These are phyloP conservation scores for Acronicta psi DNA, from an alignment of 2,888 invertebrate genomes.

Conservation along the genomic window DNA sequence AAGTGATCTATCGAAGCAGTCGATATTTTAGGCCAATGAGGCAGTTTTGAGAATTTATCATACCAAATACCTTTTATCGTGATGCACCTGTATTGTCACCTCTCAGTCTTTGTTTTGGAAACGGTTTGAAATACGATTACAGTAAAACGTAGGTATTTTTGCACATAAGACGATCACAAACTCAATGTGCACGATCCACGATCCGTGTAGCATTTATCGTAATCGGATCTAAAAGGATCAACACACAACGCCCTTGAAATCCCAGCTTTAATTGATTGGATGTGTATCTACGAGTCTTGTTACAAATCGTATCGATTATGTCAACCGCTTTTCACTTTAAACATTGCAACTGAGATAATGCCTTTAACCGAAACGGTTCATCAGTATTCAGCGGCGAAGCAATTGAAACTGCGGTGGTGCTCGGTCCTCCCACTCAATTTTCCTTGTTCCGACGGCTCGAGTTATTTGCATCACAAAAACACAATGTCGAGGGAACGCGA, in stretches of 20 bases:
- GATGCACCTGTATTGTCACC: no score
- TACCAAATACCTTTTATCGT: neutral
- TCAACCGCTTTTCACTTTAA: conserved; percentile 67
- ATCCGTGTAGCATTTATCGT: conserved; percentile 22
- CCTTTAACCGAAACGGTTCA: conserved; percentile 82
- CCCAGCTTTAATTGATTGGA: conserved; percentile 41
- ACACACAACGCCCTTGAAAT: conserved; percentile 22
- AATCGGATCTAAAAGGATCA: conserved; percentile 40
- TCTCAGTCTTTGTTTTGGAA: no score
- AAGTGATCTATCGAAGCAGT: no score
- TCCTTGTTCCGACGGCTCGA: conserved; percentile 87
- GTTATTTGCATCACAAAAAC: conserved; percentile 89
- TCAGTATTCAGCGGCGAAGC: conserved; percentile 87
- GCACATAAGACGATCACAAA: neutral
- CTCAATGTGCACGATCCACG: neutral
- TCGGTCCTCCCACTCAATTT: conserved; percentile 87
- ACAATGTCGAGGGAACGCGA: conserved; percentile 86
- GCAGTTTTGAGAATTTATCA: neutral
- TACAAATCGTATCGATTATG: conserved; percentile 63
- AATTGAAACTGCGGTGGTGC: conserved; percentile 87
- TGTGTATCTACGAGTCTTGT: conserved; percentile 35
- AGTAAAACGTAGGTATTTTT: no score
- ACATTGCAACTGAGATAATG: conserved; percentile 78
- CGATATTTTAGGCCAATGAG: no score
- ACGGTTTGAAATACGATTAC: no score